phyloP scores from a whole-genome alignment of 2,113 vertebrate genomes.

The Podilymbus podiceps region DNA sequence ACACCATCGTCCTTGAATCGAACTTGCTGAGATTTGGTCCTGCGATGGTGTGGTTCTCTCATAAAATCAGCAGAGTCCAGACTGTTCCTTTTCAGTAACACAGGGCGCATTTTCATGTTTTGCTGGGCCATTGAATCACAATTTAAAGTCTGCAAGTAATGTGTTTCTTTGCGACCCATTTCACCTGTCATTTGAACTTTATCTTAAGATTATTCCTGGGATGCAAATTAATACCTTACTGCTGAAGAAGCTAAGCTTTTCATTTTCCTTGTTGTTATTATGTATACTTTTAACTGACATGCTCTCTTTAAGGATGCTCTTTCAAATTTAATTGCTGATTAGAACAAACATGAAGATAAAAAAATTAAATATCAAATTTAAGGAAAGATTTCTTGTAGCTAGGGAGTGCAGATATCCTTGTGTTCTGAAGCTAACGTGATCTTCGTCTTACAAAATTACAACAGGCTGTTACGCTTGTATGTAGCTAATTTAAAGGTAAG shows the following conservation, averaged over 20 bases:
- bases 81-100: slow-evolving; percentile 77
- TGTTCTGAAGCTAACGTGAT: neutral
- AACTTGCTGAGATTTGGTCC: slow-evolving; percentile 81
- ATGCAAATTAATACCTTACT: neutral
- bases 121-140: slow-evolving; percentile 76
- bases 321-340: neutral
- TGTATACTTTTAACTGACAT: slow-evolving; percentile 12
- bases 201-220: neutral
- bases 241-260: neutral
- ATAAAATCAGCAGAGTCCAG: slow-evolving; percentile 70
- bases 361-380: slow-evolving; percentile 4
- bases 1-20: slow-evolving; percentile 79
- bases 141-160: slow-evolving; percentile 32
- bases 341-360: neutral
- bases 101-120: slow-evolving; percentile 72
- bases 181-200: slow-evolving; percentile 65
- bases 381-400: neutral
- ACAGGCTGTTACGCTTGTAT: neutral
- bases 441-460: neutral
- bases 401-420: neutral
- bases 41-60: slow-evolving; percentile 73
- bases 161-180: slow-evolving; percentile 71
- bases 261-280: neutral
- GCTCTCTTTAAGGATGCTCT: neutral
- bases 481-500: neutral